Evolutionary conservation across 2,113 vertebrate species (phyloP).

Genomic region (Erythrocercus mccallii): DNA sequence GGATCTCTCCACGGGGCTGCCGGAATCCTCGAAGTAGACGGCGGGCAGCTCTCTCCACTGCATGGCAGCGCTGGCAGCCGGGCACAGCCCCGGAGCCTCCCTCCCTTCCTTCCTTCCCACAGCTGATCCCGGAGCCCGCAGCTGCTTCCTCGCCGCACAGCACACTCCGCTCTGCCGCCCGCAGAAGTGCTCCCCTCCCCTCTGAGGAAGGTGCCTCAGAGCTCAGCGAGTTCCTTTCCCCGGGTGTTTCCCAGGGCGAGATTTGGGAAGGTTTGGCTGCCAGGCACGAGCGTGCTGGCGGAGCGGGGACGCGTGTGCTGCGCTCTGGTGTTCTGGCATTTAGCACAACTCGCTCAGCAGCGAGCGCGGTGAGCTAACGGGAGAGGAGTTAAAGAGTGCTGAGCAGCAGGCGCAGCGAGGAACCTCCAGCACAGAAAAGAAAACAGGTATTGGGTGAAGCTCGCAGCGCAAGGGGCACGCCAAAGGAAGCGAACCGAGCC

Average conservation of each 20-base stretch:
- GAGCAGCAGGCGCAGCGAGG: neutral
- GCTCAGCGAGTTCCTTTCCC: neutral
- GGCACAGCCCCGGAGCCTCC: neutral
- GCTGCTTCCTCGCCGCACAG: no score
- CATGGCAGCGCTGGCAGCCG: no score
- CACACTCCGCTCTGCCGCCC: neutral
- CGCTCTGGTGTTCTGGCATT: neutral
- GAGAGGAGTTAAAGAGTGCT: neutral
- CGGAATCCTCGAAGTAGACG: neutral
- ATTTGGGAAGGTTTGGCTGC: neutral
- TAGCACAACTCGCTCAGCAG: neutral
- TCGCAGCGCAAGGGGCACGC: neutral
- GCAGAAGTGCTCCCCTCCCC: neutral
- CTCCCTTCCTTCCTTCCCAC: no score
- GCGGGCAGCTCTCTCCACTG: neutral
- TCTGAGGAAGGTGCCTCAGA: slow-evolving; percentile 27
- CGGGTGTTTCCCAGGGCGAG: neutral
- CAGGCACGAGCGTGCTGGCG: neutral
- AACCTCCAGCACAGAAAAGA: neutral
- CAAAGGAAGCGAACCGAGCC: slow-evolving; percentile 10
- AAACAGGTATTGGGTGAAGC: neutral
- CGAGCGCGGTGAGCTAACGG: neutral
- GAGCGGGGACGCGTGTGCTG: neutral
- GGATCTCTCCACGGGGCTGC: slow-evolving; percentile 29
- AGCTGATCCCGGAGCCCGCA: no score